These are phyloP conservation scores for Barbus barbus DNA, from an alignment of 2,113 vertebrate species.

Conservation along the genomic window DNA sequence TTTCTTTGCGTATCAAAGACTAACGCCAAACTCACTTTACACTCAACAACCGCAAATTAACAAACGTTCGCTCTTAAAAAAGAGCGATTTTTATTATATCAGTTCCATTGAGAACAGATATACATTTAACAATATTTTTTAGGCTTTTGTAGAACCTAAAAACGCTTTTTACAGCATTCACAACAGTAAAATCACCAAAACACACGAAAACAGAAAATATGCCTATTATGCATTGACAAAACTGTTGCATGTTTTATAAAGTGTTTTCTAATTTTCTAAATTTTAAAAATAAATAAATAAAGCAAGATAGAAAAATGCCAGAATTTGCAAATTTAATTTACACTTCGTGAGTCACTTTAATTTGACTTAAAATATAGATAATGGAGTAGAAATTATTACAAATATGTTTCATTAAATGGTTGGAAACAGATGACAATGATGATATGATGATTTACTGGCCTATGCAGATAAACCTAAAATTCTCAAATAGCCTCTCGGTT, in stretches of 20 bases:
- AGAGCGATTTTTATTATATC: neutral
- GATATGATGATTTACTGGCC: neutral
- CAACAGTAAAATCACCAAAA: neutral
- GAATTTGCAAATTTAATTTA: no score
- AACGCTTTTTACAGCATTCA: neutral
- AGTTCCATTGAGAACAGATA: neutral
- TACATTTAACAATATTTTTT: no score
- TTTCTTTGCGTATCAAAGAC: neutral
- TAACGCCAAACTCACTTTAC: neutral
- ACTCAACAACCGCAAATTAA: no score
- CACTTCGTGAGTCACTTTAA: neutral
- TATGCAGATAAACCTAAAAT: neutral
- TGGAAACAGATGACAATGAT: neutral
- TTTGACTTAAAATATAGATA: neutral
- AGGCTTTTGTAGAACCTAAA: neutral
- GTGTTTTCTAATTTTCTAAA: no score
- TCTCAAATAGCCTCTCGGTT: no score
- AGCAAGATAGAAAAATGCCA: neutral
- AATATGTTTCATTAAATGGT: neutral
- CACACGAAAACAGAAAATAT: neutral
- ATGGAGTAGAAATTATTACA: neutral
- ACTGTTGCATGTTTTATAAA: no score
- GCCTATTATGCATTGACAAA: no score
- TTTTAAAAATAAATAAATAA: neutral
- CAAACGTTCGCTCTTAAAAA: neutral